Conservation (phyloP, 1,140 invertebrate genomes). For the Saxidomus purpurata region DNA sequence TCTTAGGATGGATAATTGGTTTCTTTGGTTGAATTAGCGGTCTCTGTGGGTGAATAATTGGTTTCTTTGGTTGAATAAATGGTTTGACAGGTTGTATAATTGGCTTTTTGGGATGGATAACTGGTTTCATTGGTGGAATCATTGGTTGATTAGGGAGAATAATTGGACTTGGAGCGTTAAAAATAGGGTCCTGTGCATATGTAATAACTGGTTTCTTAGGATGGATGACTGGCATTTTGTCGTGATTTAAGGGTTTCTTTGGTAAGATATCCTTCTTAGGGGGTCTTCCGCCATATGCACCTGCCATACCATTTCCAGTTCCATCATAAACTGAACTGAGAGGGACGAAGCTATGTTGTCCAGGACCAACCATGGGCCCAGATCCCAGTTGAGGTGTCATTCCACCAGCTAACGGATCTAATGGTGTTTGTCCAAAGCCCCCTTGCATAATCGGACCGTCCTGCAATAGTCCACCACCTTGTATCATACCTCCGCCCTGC, state of each 20-base stretch:
- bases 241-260: neutral
- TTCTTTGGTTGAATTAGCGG: neutral
- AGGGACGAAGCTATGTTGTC: neutral
- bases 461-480: neutral
- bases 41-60: neutral
- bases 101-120: neutral
- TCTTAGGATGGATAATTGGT: constrained; percentile 11
- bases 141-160: neutral
- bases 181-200: neutral
- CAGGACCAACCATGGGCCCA: neutral
- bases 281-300: neutral
- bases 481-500: no score
- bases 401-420: neutral
- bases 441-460: neutral
- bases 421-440: neutral
- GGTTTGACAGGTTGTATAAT: neutral
- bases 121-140: neutral
- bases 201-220: constrained; percentile 6
- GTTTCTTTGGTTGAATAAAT: neutral
- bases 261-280: neutral
- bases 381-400: neutral
- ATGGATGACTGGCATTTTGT: neutral
- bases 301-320: neutral
- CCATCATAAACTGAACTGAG: neutral
- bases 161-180: neutral